Evolutionary conservation across 2,888 invertebrate species (phyloP).

Genomic region (Aphodius sticticus): DNA sequence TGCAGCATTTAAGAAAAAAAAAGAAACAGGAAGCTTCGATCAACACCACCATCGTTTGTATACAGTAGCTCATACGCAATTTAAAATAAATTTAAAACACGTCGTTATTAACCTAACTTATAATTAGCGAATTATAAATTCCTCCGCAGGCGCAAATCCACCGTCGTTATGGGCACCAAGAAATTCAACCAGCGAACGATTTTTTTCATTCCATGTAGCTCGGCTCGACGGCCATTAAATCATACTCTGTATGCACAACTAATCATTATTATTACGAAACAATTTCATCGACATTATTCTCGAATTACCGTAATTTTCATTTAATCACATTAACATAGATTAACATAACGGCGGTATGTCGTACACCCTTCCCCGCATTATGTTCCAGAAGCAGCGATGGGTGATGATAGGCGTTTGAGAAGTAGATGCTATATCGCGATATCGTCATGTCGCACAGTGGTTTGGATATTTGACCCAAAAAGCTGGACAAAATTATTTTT

Average conservation of each 20-base stretch:
- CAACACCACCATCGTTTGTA: too few species aligned
- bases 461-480: too few species aligned
- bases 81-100: slow-evolving; percentile 21
- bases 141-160: neutral
- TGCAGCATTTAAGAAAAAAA: too few species aligned
- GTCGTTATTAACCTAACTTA: slow-evolving; percentile 16
- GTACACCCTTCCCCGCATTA: slow-evolving; percentile 25
- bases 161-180: neutral
- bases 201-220: neutral
- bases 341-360: slow-evolving; percentile 42
- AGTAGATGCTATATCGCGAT: too few species aligned
- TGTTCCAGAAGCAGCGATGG: neutral
- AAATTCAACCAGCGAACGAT: neutral
- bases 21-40: too few species aligned
- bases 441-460: too few species aligned
- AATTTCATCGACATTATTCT: slow-evolving; percentile 32
- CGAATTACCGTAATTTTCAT: slow-evolving; percentile 39
- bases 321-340: slow-evolving; percentile 44
- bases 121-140: slow-evolving; percentile 6
- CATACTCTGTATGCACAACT: slow-evolving; percentile 18
- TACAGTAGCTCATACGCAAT: slow-evolving; percentile 14
- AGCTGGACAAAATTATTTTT: too few species aligned
- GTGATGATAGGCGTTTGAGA: neutral
- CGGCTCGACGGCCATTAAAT: neutral
- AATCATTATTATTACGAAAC: slow-evolving; percentile 34